Evolutionary conservation across 2,888 invertebrate genomes (phyloP).

Genomic region (Sycophila texana): DNA sequence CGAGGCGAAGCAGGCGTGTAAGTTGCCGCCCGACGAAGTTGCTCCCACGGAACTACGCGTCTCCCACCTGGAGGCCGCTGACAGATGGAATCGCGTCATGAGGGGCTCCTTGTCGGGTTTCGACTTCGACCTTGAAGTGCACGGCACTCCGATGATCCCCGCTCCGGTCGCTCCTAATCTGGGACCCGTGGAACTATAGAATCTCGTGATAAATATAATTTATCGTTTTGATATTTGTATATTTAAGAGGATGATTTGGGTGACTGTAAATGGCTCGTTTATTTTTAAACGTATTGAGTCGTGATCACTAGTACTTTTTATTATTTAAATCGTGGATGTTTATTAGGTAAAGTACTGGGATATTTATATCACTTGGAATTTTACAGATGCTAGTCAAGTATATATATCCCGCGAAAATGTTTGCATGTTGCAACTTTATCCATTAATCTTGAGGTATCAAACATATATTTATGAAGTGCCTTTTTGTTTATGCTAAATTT

Average conservation of each 20-base stretch:
- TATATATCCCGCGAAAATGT: no score
- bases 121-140: slow-evolving; percentile 82
- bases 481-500: slow-evolving; percentile 8
- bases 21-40: slow-evolving; percentile 53
- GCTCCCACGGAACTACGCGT: slow-evolving; percentile 43
- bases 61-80: slow-evolving; percentile 33
- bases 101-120: slow-evolving; percentile 79
- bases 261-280: background rate
- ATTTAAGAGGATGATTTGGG: slow-evolving; percentile 1
- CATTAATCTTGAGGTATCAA: no score
- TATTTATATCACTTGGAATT: background rate
- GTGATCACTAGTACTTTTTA: background rate
- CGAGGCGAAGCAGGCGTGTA: slow-evolving; percentile 81
- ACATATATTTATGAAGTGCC: no score
- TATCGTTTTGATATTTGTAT: slow-evolving; percentile 30
- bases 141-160: slow-evolving; percentile 68
- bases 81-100: slow-evolving; percentile 77
- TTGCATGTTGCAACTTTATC: no score
- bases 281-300: background rate
- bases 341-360: background rate
- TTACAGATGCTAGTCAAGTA: no score
- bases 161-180: slow-evolving; percentile 49
- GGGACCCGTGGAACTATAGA: slow-evolving; percentile 62
- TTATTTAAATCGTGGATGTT: background rate
- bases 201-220: slow-evolving; percentile 1